These are phyloP conservation scores for Podiceps cristatus DNA, from an alignment of 2,113 vertebrate species.

Conservation along the genomic window DNA sequence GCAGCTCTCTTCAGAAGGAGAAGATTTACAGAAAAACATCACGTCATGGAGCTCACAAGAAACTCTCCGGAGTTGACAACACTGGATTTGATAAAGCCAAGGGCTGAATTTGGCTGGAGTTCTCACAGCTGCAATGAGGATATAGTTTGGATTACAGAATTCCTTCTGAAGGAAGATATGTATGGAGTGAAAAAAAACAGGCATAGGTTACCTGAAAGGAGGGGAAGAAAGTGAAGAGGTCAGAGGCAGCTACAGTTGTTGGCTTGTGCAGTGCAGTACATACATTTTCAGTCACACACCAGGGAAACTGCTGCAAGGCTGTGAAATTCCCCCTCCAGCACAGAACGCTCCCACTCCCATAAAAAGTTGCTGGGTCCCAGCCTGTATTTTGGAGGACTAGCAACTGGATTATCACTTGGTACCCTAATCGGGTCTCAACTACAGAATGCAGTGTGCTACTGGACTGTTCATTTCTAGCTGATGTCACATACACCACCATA, in stretches of 20 bases:
- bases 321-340: background rate
- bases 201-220: background rate
- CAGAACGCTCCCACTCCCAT: background rate
- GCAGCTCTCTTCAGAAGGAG: background rate
- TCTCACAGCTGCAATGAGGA: background rate
- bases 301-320: background rate
- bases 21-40: background rate
- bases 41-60: rapidly evolving
- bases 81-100: background rate
- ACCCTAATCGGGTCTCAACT: background rate
- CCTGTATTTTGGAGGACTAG: background rate
- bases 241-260: background rate
- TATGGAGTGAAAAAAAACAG: background rate
- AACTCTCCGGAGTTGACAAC: background rate
- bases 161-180: background rate
- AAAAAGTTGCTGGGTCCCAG: background rate
- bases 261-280: background rate
- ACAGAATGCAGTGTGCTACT: background rate
- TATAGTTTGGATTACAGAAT: background rate
- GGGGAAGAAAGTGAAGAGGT: background rate
- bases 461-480: background rate
- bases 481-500: background rate
- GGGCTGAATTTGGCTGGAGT: background rate
- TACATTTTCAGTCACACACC: background rate
- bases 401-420: background rate